These are phyloP conservation scores for Xylota segnis DNA, from an alignment of 2,888 invertebrate genomes.

Conservation along the genomic window DNA sequence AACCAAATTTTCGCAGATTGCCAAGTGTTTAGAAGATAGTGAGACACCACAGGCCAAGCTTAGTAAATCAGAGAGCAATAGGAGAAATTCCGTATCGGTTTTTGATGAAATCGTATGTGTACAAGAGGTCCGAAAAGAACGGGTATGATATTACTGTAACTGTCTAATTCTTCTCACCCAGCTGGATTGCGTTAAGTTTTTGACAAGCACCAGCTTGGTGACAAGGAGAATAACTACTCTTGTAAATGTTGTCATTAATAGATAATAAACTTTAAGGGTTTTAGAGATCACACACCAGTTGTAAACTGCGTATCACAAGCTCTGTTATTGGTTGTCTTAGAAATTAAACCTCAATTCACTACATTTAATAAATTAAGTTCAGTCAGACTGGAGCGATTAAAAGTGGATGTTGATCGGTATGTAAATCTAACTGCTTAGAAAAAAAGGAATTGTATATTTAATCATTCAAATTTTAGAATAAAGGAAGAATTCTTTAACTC, in stretches of 20 bases:
- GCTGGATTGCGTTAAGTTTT: no score
- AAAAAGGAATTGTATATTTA: background rate
- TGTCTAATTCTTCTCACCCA: background rate
- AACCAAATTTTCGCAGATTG: conserved; percentile 43
- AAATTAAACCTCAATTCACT: conserved; percentile 78
- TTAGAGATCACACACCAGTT: conserved; percentile 79
- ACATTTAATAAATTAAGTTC: conserved; percentile 78
- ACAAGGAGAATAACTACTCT: no score
- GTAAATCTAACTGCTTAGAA: conserved; percentile 5
- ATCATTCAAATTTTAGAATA: conserved; percentile 65
- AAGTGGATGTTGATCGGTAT: conserved; percentile 78
- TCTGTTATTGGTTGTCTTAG: conserved; percentile 80
- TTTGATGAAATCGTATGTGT: conserved; percentile 81
- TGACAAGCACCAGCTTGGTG: no score
- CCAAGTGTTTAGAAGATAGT: conserved; percentile 36
- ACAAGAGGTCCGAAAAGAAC: conserved; percentile 75
- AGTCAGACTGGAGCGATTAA: conserved; percentile 73
- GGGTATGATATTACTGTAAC: conserved; percentile 2
- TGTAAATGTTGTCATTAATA: background rate
- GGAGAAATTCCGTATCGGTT: conserved; percentile 82
- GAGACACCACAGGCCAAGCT: background rate
- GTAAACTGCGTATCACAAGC: conserved; percentile 82
- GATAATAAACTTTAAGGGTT: conserved; percentile 59
- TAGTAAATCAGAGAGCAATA: conserved; percentile 65
- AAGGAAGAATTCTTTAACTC: conserved; percentile 81